Percentiles rank a stretch among this genome's conserved stretches.
These are phyloP conservation scores for Thumatha senex DNA, from an alignment of 2,888 invertebrate species.

Conservation along the genomic window DNA sequence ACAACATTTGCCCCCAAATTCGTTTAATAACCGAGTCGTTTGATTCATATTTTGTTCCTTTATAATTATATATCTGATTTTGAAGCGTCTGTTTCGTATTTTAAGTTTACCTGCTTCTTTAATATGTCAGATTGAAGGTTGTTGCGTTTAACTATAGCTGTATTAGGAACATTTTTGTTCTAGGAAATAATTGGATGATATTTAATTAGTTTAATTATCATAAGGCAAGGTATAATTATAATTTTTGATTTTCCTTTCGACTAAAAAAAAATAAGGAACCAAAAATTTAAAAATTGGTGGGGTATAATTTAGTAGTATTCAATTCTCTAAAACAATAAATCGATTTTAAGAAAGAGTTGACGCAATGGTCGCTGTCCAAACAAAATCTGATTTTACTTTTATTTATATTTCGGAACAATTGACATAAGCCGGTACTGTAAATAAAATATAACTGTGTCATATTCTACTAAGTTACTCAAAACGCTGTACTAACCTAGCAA, in stretches of 20 bases:
- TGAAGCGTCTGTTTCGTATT: slow-evolving; percentile 60
- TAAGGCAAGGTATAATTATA: not conserved
- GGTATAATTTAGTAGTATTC: too few relatives aligned
- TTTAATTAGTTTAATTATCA: slow-evolving; percentile 30
- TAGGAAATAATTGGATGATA: slow-evolving; percentile 56
- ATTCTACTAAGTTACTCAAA: too few relatives aligned
- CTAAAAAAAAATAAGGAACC: not conserved
- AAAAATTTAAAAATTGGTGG: too few relatives aligned
- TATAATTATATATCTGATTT: slow-evolving; percentile 76
- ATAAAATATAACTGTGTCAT: too few relatives aligned
- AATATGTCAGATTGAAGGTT: slow-evolving; percentile 50
- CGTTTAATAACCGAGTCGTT: slow-evolving; percentile 73
- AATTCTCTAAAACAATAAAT: too few relatives aligned
- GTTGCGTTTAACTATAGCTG: slow-evolving; percentile 50
- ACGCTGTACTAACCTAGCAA: too few relatives aligned
- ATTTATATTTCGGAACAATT: not conserved
- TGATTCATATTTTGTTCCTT: slow-evolving; percentile 68
- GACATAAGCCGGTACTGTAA: too few relatives aligned
- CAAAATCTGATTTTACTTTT: not conserved
- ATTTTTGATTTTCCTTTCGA: not conserved
- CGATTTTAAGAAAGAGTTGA: too few relatives aligned
- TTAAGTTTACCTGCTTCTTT: slow-evolving; percentile 65
- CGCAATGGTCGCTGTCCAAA: too few relatives aligned
- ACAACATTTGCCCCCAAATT: slow-evolving; percentile 75
- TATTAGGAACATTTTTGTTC: slow-evolving; percentile 36